These are phyloP conservation scores for Ectemnius continuus DNA, from an alignment of 2,888 invertebrate genomes.

Conservation along the genomic window DNA sequence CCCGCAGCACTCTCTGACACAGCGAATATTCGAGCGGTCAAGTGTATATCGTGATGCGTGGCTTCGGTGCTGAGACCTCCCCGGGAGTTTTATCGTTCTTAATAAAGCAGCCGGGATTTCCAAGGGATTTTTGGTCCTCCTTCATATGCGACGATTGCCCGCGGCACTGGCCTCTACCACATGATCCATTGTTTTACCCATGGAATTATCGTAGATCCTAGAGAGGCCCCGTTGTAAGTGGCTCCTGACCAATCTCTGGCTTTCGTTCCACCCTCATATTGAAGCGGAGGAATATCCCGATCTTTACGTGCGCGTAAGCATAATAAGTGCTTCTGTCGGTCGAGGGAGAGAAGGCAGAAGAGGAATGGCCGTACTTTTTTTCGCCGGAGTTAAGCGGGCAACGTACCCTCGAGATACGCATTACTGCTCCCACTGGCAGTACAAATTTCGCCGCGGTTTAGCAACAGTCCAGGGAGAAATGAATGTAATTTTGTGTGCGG, in stretches of 20 bases:
- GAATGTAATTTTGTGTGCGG: constrained; percentile 47
- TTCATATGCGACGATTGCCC: too few relatives aligned
- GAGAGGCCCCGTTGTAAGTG: too few relatives aligned
- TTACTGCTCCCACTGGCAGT: constrained; percentile 9
- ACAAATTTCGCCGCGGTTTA: constrained; percentile 36
- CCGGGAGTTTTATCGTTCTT: neutral
- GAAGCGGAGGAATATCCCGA: too few relatives aligned
- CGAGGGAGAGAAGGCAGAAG: neutral
- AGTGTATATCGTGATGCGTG: too few relatives aligned
- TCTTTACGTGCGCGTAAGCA: neutral
- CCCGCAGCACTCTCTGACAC: too few relatives aligned
- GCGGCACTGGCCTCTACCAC: too few relatives aligned
- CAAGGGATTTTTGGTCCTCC: neutral
- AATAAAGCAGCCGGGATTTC: constrained; percentile 3
- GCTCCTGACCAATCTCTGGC: too few relatives aligned
- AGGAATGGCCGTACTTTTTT: constrained; percentile 19
- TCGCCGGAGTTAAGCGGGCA: constrained; percentile 27
- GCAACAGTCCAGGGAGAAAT: constrained; percentile 25
- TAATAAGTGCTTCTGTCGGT: neutral
- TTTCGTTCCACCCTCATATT: too few relatives aligned
- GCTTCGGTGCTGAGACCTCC: neutral
- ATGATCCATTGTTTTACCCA: too few relatives aligned
- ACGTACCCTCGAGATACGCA: neutral
- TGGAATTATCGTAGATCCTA: too few relatives aligned
- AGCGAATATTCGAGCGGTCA: too few relatives aligned